These are phyloP conservation scores for Ivindomyrus marchei DNA, from an alignment of 2,113 vertebrate species.

Conservation along the genomic window DNA sequence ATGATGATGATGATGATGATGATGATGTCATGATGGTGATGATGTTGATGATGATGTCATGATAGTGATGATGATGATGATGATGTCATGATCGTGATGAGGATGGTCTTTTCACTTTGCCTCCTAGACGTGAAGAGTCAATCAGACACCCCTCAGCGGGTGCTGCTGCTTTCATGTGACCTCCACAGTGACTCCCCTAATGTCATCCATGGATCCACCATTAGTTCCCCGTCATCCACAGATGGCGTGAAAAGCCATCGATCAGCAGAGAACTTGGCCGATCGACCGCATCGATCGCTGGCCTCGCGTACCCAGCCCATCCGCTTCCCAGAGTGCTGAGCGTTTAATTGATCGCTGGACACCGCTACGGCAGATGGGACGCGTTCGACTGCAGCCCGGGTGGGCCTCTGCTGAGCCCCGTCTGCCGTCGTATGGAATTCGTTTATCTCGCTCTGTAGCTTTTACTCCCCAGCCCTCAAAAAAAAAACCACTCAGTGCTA, in stretches of 20 bases:
- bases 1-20: background rate
- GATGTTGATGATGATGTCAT: background rate
- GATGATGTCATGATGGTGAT: background rate
- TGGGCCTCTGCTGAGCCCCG: background rate
- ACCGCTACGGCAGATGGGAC: background rate
- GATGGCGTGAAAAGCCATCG: background rate
- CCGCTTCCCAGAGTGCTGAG: slow-evolving; percentile 11
- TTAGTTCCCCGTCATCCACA: background rate
- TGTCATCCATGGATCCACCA: background rate
- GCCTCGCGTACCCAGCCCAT: background rate
- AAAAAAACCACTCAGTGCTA: slow-evolving; percentile 22
- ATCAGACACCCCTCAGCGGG: background rate
- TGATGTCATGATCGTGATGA: background rate
- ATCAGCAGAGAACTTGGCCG: background rate
- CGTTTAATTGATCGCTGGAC: background rate
- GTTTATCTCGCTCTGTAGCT: background rate
- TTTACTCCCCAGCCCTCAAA: background rate
- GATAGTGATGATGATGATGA: background rate
- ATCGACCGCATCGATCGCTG: background rate
- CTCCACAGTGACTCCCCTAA: background rate
- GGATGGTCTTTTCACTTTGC: background rate
- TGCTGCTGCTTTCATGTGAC: background rate
- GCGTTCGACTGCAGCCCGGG: background rate
- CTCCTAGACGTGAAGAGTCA: background rate
- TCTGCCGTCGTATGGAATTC: background rate